These are phyloP conservation scores for cattle (Bos taurus) DNA, from an alignment of 2,113 vertebrate genomes.

Conservation along the genomic window ARS-UCD2.0 NC_037337.1:17239001-17239500, in stretches of 20 bases:
- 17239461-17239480: background rate
- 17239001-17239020: background rate
- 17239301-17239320: background rate
- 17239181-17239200: background rate
- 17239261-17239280: background rate
- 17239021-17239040: accelerated
- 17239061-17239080: accelerated
- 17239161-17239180: background rate
- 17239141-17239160: background rate
- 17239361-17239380: background rate
- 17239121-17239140: background rate
- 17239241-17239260: background rate
- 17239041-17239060: accelerated
- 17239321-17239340: background rate
- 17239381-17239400: background rate
- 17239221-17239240: background rate
- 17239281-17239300: background rate
- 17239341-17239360: background rate
- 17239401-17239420: background rate
- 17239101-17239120: too few species aligned
- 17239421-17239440: background rate
- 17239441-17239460: background rate
- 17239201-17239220: background rate
- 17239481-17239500: background rate
- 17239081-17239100: background rate